Conservation (phyloP, 1,140 invertebrate species). For the Cyclargus thomasi region DNA sequence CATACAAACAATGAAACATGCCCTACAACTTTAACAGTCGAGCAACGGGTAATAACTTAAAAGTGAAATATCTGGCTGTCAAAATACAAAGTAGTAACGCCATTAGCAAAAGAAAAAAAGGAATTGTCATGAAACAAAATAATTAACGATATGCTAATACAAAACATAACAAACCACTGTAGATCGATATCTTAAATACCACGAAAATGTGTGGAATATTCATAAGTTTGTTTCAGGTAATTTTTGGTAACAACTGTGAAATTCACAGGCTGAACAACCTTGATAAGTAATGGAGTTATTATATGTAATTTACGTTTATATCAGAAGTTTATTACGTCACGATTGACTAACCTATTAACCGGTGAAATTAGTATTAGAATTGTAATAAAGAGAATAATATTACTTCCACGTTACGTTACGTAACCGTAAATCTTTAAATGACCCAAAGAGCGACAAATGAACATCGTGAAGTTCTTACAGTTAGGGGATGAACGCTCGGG, state of each 20-base stretch:
- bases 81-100: not conserved
- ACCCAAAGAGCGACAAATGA: not conserved
- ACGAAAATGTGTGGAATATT: constrained; percentile 14
- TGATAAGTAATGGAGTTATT: constrained; percentile 12
- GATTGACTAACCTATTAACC: not conserved
- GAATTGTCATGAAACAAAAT: constrained; percentile 14
- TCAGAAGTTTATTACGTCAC: not conserved
- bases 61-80: not conserved
- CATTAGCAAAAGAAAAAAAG: constrained; percentile 2
- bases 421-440: not conserved
- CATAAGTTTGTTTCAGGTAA: constrained; percentile 13
- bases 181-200: constrained; percentile 8
- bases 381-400: too few relatives aligned
- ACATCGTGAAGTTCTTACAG: not conserved
- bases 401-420: not conserved
- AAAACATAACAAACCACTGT: constrained; percentile 11
- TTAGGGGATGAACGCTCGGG: not conserved
- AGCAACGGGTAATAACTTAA: not conserved
- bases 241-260: not conserved
- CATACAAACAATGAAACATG: too few relatives aligned
- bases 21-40: too few relatives aligned
- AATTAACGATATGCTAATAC: constrained; percentile 16
- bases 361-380: too few relatives aligned
- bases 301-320: not conserved
- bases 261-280: constrained; percentile 1